phyloP scores from a whole-genome alignment of 2,888 invertebrate species.

The Choreutis nemorana region DNA sequence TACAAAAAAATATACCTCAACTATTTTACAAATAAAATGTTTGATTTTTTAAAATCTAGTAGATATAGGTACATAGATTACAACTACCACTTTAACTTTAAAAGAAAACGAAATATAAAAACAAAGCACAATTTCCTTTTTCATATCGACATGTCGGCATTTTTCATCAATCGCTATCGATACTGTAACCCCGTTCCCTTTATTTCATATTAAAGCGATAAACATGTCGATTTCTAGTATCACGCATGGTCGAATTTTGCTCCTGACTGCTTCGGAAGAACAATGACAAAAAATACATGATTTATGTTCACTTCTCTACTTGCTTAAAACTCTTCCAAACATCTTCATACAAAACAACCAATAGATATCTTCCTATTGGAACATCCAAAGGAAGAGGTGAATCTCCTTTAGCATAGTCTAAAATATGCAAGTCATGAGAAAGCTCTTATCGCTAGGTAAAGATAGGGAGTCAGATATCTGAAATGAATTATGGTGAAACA shows the following conservation, averaged over 20 bases:
- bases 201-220: slow-evolving; percentile 67
- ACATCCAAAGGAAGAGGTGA: neutral
- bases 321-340: no score
- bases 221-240: slow-evolving; percentile 61
- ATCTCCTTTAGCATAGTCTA: slow-evolving; percentile 5
- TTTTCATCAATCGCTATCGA: slow-evolving; percentile 53
- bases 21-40: neutral
- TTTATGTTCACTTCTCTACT: neutral
- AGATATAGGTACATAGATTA: no score
- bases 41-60: neutral
- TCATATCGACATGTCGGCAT: slow-evolving; percentile 32
- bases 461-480: slow-evolving; percentile 45
- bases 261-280: slow-evolving; percentile 19
- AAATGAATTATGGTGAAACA: slow-evolving; percentile 54
- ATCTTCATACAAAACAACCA: no score
- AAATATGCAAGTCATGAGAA: slow-evolving; percentile 65
- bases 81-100: no score
- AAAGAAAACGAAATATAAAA: slow-evolving; percentile 15
- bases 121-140: slow-evolving; percentile 50
- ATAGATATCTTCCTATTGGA: no score
- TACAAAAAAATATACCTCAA: neutral
- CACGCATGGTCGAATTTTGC: slow-evolving; percentile 57
- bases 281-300: neutral
- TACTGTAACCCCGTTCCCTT: slow-evolving; percentile 41
- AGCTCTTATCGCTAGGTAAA: slow-evolving; percentile 55